Evolutionary conservation across 2,113 vertebrate species (phyloP), one percentile per base, ranked within the genome.

Genomic region (Pedionomus torquatus): DNA sequence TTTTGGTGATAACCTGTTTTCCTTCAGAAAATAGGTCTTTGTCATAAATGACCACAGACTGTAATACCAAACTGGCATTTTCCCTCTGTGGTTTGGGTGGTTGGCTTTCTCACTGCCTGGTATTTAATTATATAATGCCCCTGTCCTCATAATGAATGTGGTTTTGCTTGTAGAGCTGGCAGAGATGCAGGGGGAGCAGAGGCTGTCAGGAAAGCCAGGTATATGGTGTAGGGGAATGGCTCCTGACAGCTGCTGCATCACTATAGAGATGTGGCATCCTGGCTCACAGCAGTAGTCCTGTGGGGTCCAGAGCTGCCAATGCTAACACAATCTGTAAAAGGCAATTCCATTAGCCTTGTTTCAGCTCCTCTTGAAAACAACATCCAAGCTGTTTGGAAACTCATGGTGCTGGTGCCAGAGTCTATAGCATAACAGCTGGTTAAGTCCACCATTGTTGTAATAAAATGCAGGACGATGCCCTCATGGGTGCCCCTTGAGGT

Each of bases 141-240:
- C 14, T 63, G 21, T 37, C 31, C 48, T 77, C 17, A 35, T 30
- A 65, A 81, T 54, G 35, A 6, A 1, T 2, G 3, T 43, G 24
- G 51, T 37, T 84, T 75, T 72, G 13, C 31, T 82, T 0, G 0
- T 11, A 70, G 55, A 51, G 19, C 30, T 43, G n/a, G 26, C 7
- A 39, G 17, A 86, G 17, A 7, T 23, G 39, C 25, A 88, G 23
- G 5, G 3, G 49, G 8, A n/a, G 17, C 1, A 2, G 25, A n/a
- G 26, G 37, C 39, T 75, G 28, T 15, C 15, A 6, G 5, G 55
- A 58, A 37, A 64, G 8, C 6, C 0, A 1, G 20, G 19, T 43
- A 21, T 37, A 44, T 0, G 2, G 35, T 24, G 16, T 24, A 8
- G 31, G 23, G 25, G 8, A 83, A 17, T 0, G 0, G 16, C 24